Evolutionary conservation across 2,797 vertebrate genomes (phyloP), one percentile per base, ranked within the genome.

Genomic region (Garrulus glandarius): DNA sequence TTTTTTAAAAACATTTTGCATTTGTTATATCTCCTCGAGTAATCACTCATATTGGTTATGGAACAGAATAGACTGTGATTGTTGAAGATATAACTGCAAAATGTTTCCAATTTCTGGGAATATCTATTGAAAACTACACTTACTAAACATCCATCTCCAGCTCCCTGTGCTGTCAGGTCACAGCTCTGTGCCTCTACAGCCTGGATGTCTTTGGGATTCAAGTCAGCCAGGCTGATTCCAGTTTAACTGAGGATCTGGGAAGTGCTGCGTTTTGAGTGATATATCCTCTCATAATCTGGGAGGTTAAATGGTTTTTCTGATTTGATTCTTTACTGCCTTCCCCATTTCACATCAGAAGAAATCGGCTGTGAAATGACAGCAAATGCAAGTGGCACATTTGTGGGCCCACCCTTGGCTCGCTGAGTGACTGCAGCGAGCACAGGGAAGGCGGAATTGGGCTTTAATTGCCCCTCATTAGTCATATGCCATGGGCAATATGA

Each of bases 271-370:
- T 69, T 20, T 15, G 83, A 90, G 55, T 32, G 93, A 76, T 79
- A 15, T 7, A 16, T 56, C 82, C 70, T 27, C 80, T 91, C 82
- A 15, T 63, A 34, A 90, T 74, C 93, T 13, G 55, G 12, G 76
- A 90, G 83, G 77, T 78, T 80, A 71, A 76, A 84, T 76, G 84
- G 30, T 10, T 84, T 87, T 72, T 55, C 64, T 93, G 94, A 82
- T 92, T 91, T 61, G 87, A 64, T 94, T 84, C 87, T 93, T 90
- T 75, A n/a, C 78, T 69, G 70, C 95, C 75, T 76, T 67, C 60
- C 75, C 44, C 29, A 3, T 63, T 90, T 47, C 19, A 2, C 84
- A 59, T 52, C 67, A 2, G 81, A 50, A 55, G 69, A 53, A 75
- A 49, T 29, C 0, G 3, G 32, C 84, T 82, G 77, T 77, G 93